These are phyloP conservation scores for Protaetia brevitarsis DNA, from an alignment of 1,140 invertebrate species.

Conservation along the genomic window DNA sequence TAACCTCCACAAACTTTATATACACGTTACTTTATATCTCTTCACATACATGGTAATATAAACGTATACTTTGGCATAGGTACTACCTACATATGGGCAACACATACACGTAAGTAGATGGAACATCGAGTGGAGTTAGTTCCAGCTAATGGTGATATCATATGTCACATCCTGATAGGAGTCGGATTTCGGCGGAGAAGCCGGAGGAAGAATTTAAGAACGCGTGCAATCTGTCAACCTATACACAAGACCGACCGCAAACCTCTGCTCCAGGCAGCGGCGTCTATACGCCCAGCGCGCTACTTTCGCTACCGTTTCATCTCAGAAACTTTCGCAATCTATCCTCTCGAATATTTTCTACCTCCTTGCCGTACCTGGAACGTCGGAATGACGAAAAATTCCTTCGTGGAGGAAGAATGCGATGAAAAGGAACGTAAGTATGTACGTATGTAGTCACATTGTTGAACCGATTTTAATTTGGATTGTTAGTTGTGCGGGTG, in stretches of 20 bases:
- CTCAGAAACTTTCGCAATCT: constrained; percentile 13
- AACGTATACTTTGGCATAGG: no score
- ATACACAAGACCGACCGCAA: background rate
- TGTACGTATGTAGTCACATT: no score
- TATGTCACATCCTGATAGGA: constrained; percentile 28
- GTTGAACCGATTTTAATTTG: background rate
- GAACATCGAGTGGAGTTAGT: constrained; percentile 22
- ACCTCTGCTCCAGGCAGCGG: background rate
- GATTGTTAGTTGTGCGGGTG: background rate
- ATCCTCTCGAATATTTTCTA: constrained; percentile 2
- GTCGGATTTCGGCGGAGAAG: constrained; percentile 25
- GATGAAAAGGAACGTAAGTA: background rate
- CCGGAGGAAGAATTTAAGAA: constrained; percentile 18
- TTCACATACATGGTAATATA: no score
- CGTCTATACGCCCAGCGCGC: constrained; percentile 8
- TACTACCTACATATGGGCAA: no score
- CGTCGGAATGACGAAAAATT: background rate
- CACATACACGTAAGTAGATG: no score
- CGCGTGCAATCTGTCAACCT: constrained; percentile 28
- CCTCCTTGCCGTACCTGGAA: background rate
- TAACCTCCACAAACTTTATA: no score
- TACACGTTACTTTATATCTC: no score
- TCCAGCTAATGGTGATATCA: constrained; percentile 27
- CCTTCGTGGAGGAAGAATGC: background rate
- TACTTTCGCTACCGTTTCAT: constrained; percentile 4